phyloP scores from a whole-genome alignment of 2,888 invertebrate species.

The Nephrotoma flavescens region DNA sequence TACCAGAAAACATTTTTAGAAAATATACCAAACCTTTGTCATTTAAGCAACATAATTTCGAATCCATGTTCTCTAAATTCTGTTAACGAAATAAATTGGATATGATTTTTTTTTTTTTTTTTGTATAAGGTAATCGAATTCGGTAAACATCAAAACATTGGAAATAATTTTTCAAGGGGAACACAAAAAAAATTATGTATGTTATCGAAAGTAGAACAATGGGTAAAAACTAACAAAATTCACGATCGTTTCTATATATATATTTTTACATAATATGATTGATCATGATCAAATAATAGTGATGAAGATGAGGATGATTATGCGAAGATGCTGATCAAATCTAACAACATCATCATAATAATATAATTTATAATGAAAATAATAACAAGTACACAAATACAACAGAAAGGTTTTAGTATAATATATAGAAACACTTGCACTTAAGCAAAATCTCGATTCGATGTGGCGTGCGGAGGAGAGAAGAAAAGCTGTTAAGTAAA shows the following conservation, averaged over 20 bases:
- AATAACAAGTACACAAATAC: neutral
- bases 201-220: neutral
- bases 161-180: neutral
- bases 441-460: neutral
- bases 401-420: neutral
- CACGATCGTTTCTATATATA: neutral
- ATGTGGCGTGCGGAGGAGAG: neutral
- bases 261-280: neutral
- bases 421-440: neutral
- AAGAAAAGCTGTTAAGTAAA: neutral
- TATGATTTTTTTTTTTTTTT: neutral
- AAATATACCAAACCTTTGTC: neutral
- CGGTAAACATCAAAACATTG: neutral
- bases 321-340: neutral
- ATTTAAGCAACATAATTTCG: neutral
- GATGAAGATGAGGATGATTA: neutral
- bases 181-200: neutral
- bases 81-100: neutral
- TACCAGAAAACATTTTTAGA: neutral
- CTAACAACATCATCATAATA: neutral
- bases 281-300: neutral
- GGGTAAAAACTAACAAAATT: neutral
- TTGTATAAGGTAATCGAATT: neutral
- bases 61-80: neutral
- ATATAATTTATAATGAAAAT: neutral